phyloP scores from a whole-genome alignment of 2,797 vertebrate species.

The Gila robusta region DNA sequence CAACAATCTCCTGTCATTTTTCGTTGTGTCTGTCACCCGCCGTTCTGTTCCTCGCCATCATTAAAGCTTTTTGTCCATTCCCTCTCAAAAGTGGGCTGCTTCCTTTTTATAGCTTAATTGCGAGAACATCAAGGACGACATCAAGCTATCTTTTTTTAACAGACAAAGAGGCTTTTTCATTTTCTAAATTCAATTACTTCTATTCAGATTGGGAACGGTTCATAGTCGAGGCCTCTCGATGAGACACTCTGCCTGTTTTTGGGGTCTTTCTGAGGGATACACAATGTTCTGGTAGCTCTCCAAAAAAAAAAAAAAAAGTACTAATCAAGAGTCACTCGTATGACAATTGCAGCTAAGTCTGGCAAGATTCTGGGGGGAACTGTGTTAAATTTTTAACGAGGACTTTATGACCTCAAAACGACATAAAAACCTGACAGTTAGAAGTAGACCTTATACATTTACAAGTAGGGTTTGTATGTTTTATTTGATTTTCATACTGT shows the following conservation, averaged over 20 bases:
- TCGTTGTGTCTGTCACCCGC: slow-evolving; percentile 22
- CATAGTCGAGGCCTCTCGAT: slow-evolving; percentile 47
- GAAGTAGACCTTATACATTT: not conserved
- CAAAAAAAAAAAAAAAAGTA: not conserved
- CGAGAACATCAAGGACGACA: slow-evolving; percentile 55
- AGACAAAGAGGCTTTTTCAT: slow-evolving; percentile 63
- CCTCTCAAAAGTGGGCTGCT: slow-evolving; percentile 47
- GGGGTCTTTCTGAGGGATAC: slow-evolving; percentile 43
- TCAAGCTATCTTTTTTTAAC: slow-evolving; percentile 47
- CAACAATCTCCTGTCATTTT: slow-evolving; percentile 29
- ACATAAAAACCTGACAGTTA: not conserved
- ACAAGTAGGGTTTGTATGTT: too few relatives aligned
- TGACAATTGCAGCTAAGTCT: slow-evolving; percentile 32
- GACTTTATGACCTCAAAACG: not conserved
- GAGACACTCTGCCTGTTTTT: slow-evolving; percentile 39
- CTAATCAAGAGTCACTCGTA: slow-evolving; percentile 11
- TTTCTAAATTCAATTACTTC: slow-evolving; percentile 63
- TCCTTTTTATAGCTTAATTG: slow-evolving; percentile 65
- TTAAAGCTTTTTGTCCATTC: slow-evolving; percentile 47
- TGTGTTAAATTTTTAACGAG: slow-evolving; percentile 11
- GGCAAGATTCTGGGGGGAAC: slow-evolving; percentile 15
- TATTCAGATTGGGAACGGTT: slow-evolving; percentile 55
- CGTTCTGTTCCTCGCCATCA: slow-evolving; percentile 36
- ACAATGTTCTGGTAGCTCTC: slow-evolving; percentile 34
- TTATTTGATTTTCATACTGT: too few relatives aligned